Conservation (phyloP, 2,113 vertebrate species). For the Melanerpes formicivorus region DNA sequence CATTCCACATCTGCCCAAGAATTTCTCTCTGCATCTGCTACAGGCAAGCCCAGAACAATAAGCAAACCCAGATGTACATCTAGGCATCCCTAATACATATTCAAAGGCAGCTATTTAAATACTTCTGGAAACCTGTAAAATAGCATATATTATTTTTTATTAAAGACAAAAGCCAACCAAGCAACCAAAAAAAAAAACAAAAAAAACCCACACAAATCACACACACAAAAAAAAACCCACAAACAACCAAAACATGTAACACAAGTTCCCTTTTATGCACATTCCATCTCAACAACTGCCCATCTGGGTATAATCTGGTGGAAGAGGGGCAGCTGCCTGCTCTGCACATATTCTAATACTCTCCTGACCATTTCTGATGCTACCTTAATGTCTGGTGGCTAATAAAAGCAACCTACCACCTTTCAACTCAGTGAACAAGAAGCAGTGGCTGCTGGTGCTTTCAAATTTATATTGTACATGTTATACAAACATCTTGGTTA, state of each 20-base stretch:
- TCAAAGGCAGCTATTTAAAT: neutral
- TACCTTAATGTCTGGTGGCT: neutral
- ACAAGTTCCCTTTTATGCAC: neutral
- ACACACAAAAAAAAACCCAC: too few relatives aligned
- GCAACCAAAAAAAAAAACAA: too few relatives aligned
- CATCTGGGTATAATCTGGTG: neutral
- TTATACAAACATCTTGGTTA: neutral
- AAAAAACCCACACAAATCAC: too few relatives aligned
- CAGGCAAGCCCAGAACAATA: neutral
- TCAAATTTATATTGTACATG: constrained; percentile 14
- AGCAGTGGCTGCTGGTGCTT: neutral
- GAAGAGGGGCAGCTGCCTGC: neutral
- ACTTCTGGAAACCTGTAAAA: neutral
- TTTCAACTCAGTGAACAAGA: neutral
- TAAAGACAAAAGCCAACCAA: too few relatives aligned
- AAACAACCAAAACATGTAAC: neutral
- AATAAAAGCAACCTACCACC: neutral
- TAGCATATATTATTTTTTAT: neutral
- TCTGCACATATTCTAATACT: neutral
- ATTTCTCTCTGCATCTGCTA: neutral
- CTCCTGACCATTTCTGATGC: neutral
- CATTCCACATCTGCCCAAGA: neutral
- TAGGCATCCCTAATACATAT: neutral
- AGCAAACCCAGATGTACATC: neutral
- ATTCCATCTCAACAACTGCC: neutral